phyloP scores from a whole-genome alignment of 2,797 vertebrate species.

The Australoheros facetus region DNA sequence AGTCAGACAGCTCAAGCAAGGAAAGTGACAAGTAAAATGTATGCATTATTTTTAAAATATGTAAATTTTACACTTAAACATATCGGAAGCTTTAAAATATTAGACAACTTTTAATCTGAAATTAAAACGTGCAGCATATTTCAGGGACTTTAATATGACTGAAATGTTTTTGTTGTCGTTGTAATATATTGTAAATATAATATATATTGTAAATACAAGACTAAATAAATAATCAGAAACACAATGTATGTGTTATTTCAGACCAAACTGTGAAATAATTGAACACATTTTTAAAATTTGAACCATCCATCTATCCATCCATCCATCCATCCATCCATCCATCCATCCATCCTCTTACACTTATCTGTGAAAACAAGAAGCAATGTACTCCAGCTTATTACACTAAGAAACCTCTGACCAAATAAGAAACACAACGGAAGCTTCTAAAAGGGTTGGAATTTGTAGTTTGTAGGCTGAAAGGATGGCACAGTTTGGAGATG shows the following conservation, averaged over 20 bases:
- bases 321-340: too few relatives aligned
- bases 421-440: neutral
- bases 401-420: neutral
- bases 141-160: neutral
- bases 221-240: too few relatives aligned
- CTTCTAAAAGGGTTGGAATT: neutral
- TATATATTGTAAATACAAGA: too few relatives aligned
- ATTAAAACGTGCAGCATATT: neutral
- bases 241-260: too few relatives aligned
- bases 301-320: too few relatives aligned
- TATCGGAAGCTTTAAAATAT: neutral
- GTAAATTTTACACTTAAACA: neutral
- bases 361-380: neutral
- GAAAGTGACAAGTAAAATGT: neutral
- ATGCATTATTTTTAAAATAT: neutral
- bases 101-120: neutral
- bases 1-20: neutral
- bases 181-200: too few relatives aligned
- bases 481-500: neutral
- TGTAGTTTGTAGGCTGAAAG: neutral
- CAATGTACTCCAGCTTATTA: neutral
- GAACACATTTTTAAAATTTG: too few relatives aligned
- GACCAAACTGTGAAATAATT: too few relatives aligned
- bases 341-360: too few relatives aligned
- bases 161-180: neutral